Evolutionary conservation across 1,140 invertebrate species (phyloP), one percentile per base, ranked within the genome.

Genomic region (Geopemphigus sp.): DNA sequence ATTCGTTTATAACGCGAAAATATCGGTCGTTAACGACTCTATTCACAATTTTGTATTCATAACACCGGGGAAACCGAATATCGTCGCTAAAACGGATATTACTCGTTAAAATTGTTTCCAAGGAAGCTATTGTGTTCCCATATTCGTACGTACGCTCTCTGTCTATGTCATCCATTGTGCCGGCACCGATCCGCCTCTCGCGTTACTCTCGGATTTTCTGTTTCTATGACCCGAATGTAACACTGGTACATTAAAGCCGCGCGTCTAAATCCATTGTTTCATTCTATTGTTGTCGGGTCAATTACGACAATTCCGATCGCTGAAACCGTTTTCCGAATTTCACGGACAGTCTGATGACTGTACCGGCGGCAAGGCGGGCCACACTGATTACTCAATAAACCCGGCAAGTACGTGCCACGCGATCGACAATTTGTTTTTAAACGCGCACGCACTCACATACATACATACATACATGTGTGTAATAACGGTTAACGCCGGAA

Each of bases 321-420:
- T 68, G 64, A 68, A 47, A 32, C 47, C 64, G 32, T 68, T 68
- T 68, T 68, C 32, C 39, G 64, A 68, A 68, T 68, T 39, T 68
- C 64, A 68, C 15, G 64, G 64, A 47, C 64, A n/a, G 32, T 39
- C 32, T 64, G 64, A 68, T 15, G 39, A 47, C 64, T 64, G 19
- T 45, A 64, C 39, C 63, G 32, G 22, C 14, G 39, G 39, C 32
- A 8, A 3, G 32, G 32, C n/a, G 39, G 14, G 39, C 64, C 64
- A 47, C 39, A 39, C 14, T 19, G 29, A 12, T 64, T 45, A 11
- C 63, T 64, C 19, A 64, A 64, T 64, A 64, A 64, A 39, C 22
- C 29, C 19, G n/a, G 32, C 5, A 32, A 32, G n/a, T 64, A 64
- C 32, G 29, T 64, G 63, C 19, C 10, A 12, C 32, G 29, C 4